Percentiles rank a stretch among this genome's conserved stretches.
These are phyloP conservation scores for Conomelus anceps DNA, from an alignment of 2,888 invertebrate genomes.

Conservation along the genomic window DNA sequence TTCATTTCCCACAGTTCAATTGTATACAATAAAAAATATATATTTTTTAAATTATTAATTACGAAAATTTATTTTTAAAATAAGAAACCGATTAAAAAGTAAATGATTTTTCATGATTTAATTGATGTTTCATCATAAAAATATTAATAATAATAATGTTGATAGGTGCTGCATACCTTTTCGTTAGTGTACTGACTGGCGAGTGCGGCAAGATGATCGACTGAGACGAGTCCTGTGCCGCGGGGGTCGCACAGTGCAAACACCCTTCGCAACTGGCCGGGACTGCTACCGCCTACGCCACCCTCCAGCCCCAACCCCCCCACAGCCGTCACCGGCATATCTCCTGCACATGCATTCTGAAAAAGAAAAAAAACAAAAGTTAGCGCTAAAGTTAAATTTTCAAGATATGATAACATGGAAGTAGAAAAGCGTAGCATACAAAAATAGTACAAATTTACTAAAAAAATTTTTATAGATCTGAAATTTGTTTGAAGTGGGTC, in stretches of 20 bases:
- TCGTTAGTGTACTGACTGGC: conserved; percentile 38
- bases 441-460: too few relatives aligned
- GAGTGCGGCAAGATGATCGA: conserved; percentile 39
- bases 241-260: conserved; percentile 41
- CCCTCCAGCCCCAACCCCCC: background rate
- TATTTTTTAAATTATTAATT: too few relatives aligned
- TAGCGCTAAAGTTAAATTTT: background rate
- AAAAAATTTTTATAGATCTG: too few relatives aligned
- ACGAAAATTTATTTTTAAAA: too few relatives aligned
- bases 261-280: conserved; percentile 39
- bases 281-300: background rate
- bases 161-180: conserved; percentile 38
- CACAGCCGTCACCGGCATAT: background rate
- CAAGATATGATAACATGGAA: background rate
- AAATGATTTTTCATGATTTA: too few relatives aligned
- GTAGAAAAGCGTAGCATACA: background rate
- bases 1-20: too few relatives aligned
- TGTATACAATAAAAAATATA: too few relatives aligned
- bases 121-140: too few relatives aligned
- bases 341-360: background rate
- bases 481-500: too few relatives aligned
- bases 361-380: background rate
- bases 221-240: conserved; percentile 39
- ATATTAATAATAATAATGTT: too few relatives aligned
- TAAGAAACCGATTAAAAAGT: too few relatives aligned